These are phyloP conservation scores for Latrodectus hesperus DNA, from an alignment of 2,888 invertebrate genomes.

Conservation along the genomic window DNA sequence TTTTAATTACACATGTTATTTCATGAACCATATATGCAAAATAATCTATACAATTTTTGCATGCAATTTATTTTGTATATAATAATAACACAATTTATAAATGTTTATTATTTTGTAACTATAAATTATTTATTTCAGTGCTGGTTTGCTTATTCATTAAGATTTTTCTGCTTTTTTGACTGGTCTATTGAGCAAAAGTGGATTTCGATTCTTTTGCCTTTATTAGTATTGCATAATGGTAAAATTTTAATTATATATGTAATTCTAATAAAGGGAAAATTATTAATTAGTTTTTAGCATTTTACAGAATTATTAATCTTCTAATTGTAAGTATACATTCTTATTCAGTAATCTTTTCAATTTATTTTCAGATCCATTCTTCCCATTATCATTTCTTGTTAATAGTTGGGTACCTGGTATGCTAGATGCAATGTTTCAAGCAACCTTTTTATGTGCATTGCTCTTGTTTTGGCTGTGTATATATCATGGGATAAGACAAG, in stretches of 20 bases:
- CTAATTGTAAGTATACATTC: background rate
- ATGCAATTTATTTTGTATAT: no score
- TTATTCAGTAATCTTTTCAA: slow-evolving; percentile 77
- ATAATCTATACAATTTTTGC: no score
- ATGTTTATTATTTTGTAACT: background rate
- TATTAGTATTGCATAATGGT: slow-evolving; percentile 94
- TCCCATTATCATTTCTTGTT: slow-evolving; percentile 90
- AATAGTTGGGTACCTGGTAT: slow-evolving; percentile 94
- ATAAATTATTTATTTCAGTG: slow-evolving; percentile 80
- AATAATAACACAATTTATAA: background rate
- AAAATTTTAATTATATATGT: slow-evolving; percentile 75
- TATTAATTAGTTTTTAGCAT: no score
- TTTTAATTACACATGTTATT: background rate
- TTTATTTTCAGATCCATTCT: slow-evolving; percentile 87
- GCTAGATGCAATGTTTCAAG: slow-evolving; percentile 91
- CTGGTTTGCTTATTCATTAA: slow-evolving; percentile 91
- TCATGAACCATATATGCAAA: no score
- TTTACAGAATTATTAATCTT: no score
- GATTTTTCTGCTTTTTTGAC: slow-evolving; percentile 90
- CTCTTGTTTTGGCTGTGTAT: slow-evolving; percentile 95
- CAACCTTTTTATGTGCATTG: slow-evolving; percentile 89
- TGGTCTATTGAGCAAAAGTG: slow-evolving; percentile 99
- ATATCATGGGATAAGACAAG: slow-evolving; percentile 95
- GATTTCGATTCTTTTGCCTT: slow-evolving; percentile 90
- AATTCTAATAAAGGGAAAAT: background rate